Evolutionary conservation across 1,140 invertebrate genomes (phyloP), one percentile per base, ranked within the genome.

Genomic region (Drosophila pruinosa): DNA sequence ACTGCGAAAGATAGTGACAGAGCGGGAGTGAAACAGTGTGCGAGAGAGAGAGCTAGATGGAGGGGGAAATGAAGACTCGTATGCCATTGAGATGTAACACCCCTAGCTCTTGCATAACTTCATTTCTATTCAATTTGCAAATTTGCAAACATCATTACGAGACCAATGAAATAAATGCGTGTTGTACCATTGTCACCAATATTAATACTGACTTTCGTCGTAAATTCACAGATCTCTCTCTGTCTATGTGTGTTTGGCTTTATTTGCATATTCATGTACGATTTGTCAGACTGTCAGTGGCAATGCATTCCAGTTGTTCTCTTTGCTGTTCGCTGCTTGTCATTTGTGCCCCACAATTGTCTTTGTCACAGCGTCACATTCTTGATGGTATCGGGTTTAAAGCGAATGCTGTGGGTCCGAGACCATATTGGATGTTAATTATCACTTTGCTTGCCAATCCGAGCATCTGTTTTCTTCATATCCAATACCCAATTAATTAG

Each of bases 91-190:
- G 41, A 39, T 28, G 14, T 14, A 19, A 22, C 17, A 15, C 0
- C n/a, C 12, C n/a, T 1, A 31, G 36, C 14, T 10, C 0, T 19
- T 1, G 17, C 15, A 31, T 43, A 50, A 57, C 24, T 65, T 65
- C 52, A 71, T 57, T 65, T 57, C 34, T 57, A 65, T 71, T 71
- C 52, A 65, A 71, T 71, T 65, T 50, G 41, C 21, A 28, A 47
- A 70, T 50, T 48, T 39, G 15, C 31, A 8, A 47, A 5, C 39
- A 10, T 22, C 12, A 43, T 45, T 41, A 8, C 15, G 47, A 34
- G 36, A 14, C 24, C 41, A 70, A 54, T 47, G 59, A 21, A 58
- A 50, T 7, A 50, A 41, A 67, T 17, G 43, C 24, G 5, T 15
- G 21, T 28, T 12, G 1, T 2, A 6, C 21, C 26, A 57, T 43